These are phyloP conservation scores for Rhea pennata DNA, from an alignment of 2,113 vertebrate genomes.

Conservation along the genomic window DNA sequence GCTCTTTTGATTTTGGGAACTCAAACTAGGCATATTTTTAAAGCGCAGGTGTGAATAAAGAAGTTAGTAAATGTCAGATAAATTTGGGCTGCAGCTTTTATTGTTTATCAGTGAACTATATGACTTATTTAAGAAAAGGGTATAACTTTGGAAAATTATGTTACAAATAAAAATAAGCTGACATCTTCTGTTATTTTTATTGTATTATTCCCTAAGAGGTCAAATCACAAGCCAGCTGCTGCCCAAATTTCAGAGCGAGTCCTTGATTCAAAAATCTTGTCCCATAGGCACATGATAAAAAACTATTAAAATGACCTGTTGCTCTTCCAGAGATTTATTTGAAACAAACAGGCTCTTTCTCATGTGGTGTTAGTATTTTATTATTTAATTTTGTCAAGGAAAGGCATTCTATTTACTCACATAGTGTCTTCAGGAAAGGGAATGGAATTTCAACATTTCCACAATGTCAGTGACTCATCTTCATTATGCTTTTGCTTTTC, in stretches of 20 bases:
- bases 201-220: not conserved
- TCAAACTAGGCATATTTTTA: not conserved
- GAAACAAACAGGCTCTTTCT: not conserved
- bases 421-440: not conserved
- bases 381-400: not conserved
- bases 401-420: not conserved
- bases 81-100: not conserved
- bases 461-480: not conserved
- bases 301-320: not conserved
- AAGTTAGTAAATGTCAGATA: not conserved
- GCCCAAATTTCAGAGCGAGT: not conserved
- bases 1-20: not conserved
- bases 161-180: not conserved
- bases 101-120: not conserved
- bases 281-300: not conserved
- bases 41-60: not conserved
- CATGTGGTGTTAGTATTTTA: not conserved
- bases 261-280: not conserved
- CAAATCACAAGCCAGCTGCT: not conserved
- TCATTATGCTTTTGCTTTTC: not conserved
- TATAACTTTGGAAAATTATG: not conserved
- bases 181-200: not conserved
- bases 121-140: not conserved
- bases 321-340: not conserved
- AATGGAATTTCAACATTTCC: not conserved